A percentile compares a stretch with the other conserved stretches of the same genome.
Conservation (phyloP, 2,888 invertebrate species). For the Cistogaster globosa region DNA sequence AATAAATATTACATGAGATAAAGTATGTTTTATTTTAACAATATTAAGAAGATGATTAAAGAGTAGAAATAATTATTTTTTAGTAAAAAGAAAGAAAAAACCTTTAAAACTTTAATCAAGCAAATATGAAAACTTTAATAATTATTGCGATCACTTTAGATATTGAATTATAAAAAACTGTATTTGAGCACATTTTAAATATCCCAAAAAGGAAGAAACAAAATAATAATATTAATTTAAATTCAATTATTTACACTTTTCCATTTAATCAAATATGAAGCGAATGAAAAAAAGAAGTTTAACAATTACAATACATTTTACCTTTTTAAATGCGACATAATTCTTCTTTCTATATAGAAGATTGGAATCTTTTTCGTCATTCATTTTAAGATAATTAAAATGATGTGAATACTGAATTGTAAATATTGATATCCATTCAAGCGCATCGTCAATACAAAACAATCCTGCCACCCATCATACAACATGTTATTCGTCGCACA, state of each 20-base stretch:
- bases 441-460: slow-evolving; percentile 43
- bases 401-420: slow-evolving; percentile 46
- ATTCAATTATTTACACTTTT: slow-evolving; percentile 16
- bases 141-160: no score
- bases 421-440: slow-evolving; percentile 64
- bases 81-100: no score
- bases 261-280: slow-evolving; percentile 6
- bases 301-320: background rate
- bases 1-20: no score
- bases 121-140: no score
- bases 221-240: slow-evolving; percentile 9
- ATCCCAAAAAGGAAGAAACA: no score
- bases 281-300: background rate
- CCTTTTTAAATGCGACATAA: background rate
- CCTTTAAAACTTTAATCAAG: no score
- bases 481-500: background rate
- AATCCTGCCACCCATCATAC: background rate
- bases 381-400: slow-evolving; percentile 36
- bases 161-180: no score
- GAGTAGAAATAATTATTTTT: no score
- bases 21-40: no score
- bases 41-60: no score
- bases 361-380: background rate
- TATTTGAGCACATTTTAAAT: no score
- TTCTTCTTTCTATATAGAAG: background rate